Percentiles rank a stretch among this genome's conserved stretches.
Evolutionary conservation across 2,888 invertebrate species (phyloP).

Genomic region (Lasioglossum marginatum): DNA sequence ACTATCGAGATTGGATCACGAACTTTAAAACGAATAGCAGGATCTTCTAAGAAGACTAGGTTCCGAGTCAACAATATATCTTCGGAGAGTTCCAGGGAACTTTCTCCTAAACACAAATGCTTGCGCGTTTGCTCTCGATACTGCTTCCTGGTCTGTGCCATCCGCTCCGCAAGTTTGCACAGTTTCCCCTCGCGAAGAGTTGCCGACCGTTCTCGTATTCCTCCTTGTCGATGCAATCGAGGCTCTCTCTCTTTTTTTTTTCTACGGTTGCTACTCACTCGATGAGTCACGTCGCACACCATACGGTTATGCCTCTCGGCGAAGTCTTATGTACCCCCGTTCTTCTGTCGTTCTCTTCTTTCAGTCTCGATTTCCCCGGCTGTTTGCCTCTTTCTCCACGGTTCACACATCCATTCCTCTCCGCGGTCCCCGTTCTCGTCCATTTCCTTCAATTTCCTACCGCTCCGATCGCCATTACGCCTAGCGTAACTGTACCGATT

Average conservation of each 20-base stretch:
- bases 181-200: slow-evolving; percentile 20
- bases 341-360: slow-evolving; percentile 23
- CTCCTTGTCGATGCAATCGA: slow-evolving; percentile 64
- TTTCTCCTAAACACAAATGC: slow-evolving; percentile 46
- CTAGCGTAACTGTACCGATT: neutral
- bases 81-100: slow-evolving; percentile 18
- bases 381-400: neutral
- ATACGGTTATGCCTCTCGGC: slow-evolving; percentile 50
- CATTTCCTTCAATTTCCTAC: slow-evolving; percentile 37
- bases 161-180: slow-evolving; percentile 36
- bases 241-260: too few species aligned
- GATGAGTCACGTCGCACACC: slow-evolving; percentile 75
- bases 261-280: slow-evolving; percentile 71
- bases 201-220: slow-evolving; percentile 37
- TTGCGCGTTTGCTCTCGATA: slow-evolving; percentile 34
- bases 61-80: slow-evolving; percentile 27
- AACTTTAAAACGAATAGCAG: neutral
- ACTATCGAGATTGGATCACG: slow-evolving; percentile 34
- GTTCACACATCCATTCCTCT: neutral
- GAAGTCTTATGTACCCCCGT: slow-evolving; percentile 39
- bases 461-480: slow-evolving; percentile 6
- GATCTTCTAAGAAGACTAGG: slow-evolving; percentile 7
- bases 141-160: slow-evolving; percentile 42
- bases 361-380: neutral
- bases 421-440: neutral